phyloP scores from a whole-genome alignment of 2,113 vertebrate species.

The Amblyornis subalaris region DNA sequence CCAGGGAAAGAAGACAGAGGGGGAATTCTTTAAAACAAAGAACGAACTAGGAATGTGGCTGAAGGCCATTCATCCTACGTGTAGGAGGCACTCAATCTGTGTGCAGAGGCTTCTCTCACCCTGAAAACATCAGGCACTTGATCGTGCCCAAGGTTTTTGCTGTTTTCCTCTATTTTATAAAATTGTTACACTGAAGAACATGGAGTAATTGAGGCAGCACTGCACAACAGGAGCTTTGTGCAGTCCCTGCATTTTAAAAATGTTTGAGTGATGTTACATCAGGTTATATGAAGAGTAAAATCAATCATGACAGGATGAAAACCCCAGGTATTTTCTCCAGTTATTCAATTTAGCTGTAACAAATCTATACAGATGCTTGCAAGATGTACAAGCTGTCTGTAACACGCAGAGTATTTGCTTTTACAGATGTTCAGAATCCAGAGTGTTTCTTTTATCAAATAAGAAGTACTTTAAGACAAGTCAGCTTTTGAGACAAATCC shows the following conservation, averaged over 20 bases:
- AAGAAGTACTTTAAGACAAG: not conserved
- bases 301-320: not conserved
- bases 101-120: not conserved
- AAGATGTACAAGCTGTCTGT: not conserved
- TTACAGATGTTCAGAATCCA: not conserved
- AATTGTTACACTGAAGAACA: not conserved
- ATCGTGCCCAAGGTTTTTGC: not conserved
- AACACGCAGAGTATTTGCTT: conserved; percentile 3
- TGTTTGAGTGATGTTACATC: not conserved
- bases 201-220: not conserved
- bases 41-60: not conserved
- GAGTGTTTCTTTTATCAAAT: not conserved
- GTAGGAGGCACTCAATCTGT: not conserved
- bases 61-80: not conserved
- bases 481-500: not conserved
- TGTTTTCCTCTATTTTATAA: not conserved
- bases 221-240: not conserved
- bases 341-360: not conserved
- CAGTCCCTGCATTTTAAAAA: not conserved
- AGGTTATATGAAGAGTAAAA: not conserved
- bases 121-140: not conserved
- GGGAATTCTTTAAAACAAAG: not conserved
- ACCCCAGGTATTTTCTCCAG: not conserved
- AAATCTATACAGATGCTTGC: not conserved
- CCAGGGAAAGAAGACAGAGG: not conserved